Evolutionary conservation across 2,888 invertebrate species (phyloP).

Genomic region (Nomada fucata): DNA sequence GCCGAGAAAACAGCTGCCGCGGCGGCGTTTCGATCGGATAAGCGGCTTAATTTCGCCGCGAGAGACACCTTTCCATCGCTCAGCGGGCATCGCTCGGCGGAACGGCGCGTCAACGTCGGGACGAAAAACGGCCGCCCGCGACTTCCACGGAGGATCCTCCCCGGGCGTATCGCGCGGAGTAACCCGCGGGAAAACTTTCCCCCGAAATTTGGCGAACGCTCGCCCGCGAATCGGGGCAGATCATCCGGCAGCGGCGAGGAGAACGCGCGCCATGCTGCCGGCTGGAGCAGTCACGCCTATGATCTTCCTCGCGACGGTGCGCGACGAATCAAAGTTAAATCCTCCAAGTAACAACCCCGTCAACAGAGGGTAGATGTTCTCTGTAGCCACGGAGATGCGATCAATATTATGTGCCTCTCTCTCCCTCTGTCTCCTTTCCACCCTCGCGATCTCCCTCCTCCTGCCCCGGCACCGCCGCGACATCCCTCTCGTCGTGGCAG

Average conservation of each 20-base stretch:
- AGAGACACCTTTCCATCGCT: slow-evolving; percentile 68
- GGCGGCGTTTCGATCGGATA: slow-evolving; percentile 66
- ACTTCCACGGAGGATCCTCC: too few species aligned
- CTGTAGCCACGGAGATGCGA: slow-evolving; percentile 83
- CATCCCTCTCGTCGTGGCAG: slow-evolving; percentile 26
- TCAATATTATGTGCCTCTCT: slow-evolving; percentile 82
- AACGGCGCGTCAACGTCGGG: slow-evolving; percentile 36
- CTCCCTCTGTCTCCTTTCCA: slow-evolving; percentile 45
- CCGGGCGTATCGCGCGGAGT: too few species aligned
- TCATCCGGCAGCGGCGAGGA: not conserved
- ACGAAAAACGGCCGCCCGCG: not conserved
- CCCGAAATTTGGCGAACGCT: too few species aligned
- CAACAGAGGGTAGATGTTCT: slow-evolving; percentile 83
- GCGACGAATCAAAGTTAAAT: slow-evolving; percentile 79
- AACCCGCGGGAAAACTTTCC: too few species aligned
- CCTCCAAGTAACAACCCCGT: slow-evolving; percentile 82
- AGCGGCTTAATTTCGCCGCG: slow-evolving; percentile 67
- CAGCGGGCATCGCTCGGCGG: slow-evolving; percentile 46
- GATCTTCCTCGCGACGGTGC: slow-evolving; percentile 62
- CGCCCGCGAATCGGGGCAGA: not conserved
- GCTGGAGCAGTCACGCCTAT: slow-evolving; percentile 70
- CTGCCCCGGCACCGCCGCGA: slow-evolving; percentile 22
- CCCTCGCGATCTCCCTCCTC: slow-evolving; percentile 36
- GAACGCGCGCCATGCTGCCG: slow-evolving; percentile 59
- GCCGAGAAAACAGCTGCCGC: slow-evolving; percentile 67